phyloP scores from a whole-genome alignment of 2,797 vertebrate species.

The Anguilla anguilla region DNA sequence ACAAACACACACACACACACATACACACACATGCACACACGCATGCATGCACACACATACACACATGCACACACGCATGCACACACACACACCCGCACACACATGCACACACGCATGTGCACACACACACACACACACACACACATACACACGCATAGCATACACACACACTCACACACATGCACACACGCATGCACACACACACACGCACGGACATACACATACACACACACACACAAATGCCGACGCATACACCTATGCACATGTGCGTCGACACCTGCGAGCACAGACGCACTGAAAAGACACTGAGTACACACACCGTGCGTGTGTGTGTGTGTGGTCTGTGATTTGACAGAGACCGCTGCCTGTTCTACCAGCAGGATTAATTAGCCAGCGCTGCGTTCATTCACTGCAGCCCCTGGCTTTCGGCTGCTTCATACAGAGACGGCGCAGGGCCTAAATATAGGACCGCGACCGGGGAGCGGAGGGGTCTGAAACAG shows the following conservation, averaged over 20 bases:
- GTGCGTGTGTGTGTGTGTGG: not conserved
- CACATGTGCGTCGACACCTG: not conserved
- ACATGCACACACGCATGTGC: not conserved
- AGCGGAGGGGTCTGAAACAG: not conserved
- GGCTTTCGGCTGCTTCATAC: not conserved
- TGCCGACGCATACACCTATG: slow-evolving; percentile 17
- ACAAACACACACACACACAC: not conserved
- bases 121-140: slow-evolving; percentile 22
- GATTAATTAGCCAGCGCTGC: not conserved
- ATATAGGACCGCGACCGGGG: not conserved
- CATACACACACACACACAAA: slow-evolving; percentile 20
- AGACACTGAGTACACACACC: not conserved
- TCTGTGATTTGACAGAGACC: not conserved
- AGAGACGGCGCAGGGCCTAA: not conserved
- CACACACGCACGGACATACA: slow-evolving; percentile 8
- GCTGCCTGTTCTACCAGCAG: slow-evolving; percentile 10
- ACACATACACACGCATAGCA: slow-evolving; percentile 2
- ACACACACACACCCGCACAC: not conserved
- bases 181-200: not conserved
- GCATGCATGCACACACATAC: not conserved
- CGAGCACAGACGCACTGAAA: not conserved
- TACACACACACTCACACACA: not conserved
- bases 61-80: not conserved
- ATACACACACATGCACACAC: too few relatives aligned
- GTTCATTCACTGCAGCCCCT: not conserved